Evolutionary conservation across 2,113 vertebrate genomes (phyloP).

Genomic region (Glaucidium brasilianum): DNA sequence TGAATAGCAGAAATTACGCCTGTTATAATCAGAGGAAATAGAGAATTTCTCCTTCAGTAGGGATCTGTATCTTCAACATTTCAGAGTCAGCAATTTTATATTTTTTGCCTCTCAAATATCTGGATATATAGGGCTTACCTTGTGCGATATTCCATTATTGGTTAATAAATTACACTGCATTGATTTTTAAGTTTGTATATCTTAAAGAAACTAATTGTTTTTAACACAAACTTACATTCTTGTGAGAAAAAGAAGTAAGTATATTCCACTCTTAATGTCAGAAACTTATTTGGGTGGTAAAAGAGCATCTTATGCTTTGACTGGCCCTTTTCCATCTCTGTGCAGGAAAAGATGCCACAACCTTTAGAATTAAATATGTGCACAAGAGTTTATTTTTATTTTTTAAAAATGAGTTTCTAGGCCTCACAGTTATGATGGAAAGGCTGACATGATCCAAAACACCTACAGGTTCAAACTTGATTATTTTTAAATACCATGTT

Average conservation of each 20-base stretch:
- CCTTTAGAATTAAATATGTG: not conserved
- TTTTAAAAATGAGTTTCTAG: not conserved
- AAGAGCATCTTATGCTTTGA: not conserved
- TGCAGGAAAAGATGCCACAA: not conserved
- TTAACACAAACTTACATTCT: not conserved
- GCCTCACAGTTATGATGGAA: not conserved
- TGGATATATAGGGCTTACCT: not conserved
- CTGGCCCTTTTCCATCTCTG: not conserved
- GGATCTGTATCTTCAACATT: not conserved
- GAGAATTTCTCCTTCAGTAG: not conserved
- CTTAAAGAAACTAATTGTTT: not conserved
- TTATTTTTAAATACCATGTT: not conserved
- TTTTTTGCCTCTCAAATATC: not conserved
- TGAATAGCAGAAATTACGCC: not conserved
- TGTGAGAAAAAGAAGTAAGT: not conserved
- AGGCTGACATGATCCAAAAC: not conserved
- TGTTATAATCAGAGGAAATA: not conserved
- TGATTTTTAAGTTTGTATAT: not conserved
- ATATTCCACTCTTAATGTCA: not conserved
- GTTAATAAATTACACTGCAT: not conserved
- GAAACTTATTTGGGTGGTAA: not conserved
- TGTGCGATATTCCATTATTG: not conserved
- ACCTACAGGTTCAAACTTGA: not conserved
- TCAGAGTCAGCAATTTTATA: not conserved
- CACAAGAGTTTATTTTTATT: not conserved